Base-by-base conservation (phyloP, 2,113 vertebrate species). In the Cinclus cinclus region DNA sequence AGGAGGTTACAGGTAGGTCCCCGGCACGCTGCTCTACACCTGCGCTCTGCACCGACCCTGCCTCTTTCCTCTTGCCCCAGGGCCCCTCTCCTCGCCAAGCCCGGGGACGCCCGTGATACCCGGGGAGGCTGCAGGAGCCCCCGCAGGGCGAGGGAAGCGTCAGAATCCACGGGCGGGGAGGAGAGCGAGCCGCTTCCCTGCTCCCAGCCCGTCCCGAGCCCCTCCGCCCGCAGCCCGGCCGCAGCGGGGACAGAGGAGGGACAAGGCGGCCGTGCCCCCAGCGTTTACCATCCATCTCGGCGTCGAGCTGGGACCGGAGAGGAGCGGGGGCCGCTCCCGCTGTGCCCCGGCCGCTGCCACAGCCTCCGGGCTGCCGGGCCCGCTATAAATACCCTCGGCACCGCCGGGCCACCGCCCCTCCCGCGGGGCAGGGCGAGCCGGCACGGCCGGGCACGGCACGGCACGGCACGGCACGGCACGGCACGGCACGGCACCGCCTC, bases 251-350 rank as follows among this genome's bases (percentile, higher is more conserved):
- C 11, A 6, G 18, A 9, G 41, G 17, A n/a, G 28, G 31, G 52
- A 28, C 11, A 11, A 8, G 60, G 69, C 47, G 52, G 59, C 55
- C 1, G 7, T 4, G 46, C 14, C 47, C 70, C 62, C 35, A 2
- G 81, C 49, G 13, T 88, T 97, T 97, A 97, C 97, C 97, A 92
- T 96, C 87, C 95, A 97, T 96, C 65, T 62, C 91, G 87, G 82
- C 92, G 93, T 18, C 31, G 74, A 63, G 18, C 42, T 58, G 41
- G 63, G 15, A 35, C 69, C 71, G 60, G 9, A 30, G 65, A 55
- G 39, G 53, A 28, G 42, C 19, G 5, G 13, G 41, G 35, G 7
- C 65, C 13, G 22, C 35, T 84, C 33, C 53, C 25, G 27, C 22
- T 11, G 52, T n/a, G 35, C 59, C 44, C 33, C 4, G 27, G 23